Evolutionary conservation across 2,797 vertebrate genomes (phyloP).

Genomic region (Bradypodion ventrale): DNA sequence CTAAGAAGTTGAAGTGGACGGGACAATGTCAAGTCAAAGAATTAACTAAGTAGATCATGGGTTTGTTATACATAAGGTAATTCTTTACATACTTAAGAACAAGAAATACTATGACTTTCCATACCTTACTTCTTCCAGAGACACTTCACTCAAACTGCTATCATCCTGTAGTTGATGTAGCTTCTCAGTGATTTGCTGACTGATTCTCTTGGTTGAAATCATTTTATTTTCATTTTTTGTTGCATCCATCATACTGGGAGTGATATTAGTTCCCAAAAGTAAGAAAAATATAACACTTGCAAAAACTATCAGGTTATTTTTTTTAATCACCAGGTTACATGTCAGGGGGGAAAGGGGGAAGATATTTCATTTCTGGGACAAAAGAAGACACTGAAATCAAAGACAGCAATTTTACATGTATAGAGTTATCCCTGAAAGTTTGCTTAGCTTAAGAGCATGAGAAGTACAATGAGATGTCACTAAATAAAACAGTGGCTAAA

Average conservation of each 20-base stretch:
- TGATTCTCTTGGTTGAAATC: slow-evolving; percentile 58
- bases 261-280: slow-evolving; percentile 50
- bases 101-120: neutral
- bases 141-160: slow-evolving; percentile 83
- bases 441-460: neutral
- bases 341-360: neutral
- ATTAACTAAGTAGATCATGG: neutral
- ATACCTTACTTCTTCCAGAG: slow-evolving; percentile 86
- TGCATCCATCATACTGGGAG: slow-evolving; percentile 47
- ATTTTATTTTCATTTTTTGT: slow-evolving; percentile 53
- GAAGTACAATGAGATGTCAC: neutral
- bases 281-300: neutral
- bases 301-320: slow-evolving; percentile 9
- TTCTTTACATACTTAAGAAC: neutral
- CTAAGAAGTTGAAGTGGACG: no score
- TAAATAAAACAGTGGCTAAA: neutral
- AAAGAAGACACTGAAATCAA: neutral
- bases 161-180: slow-evolving; percentile 79
- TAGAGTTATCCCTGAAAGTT: neutral
- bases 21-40: neutral
- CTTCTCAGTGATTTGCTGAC: slow-evolving; percentile 62
- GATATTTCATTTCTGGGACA: neutral
- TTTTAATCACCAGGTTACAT: neutral
- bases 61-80: neutral
- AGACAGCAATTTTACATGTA: neutral